These are phyloP conservation scores for Drosophila diplacantha DNA, from an alignment of 2,888 invertebrate species.

Conservation along the genomic window DNA sequence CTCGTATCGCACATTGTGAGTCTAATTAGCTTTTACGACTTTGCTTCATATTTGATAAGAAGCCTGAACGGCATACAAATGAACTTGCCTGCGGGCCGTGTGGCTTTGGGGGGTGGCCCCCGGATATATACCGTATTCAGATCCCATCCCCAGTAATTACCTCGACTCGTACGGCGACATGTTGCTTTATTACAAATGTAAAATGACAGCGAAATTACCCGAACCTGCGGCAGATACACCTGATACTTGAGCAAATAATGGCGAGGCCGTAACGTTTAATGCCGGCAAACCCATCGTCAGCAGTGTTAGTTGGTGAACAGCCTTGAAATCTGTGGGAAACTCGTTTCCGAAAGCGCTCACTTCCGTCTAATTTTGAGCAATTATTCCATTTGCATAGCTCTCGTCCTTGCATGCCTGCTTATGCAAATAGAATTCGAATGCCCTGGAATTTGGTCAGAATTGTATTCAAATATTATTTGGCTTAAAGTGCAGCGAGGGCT, in stretches of 20 bases:
- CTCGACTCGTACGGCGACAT: constrained; percentile 51
- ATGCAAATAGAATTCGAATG: constrained; percentile 50
- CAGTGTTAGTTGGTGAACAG: constrained; percentile 49
- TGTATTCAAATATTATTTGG: constrained; percentile 58
- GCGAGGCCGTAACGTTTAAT: constrained; percentile 59
- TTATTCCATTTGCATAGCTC: constrained; percentile 51
- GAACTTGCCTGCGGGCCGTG: constrained; percentile 45
- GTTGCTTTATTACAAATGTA: constrained; percentile 73
- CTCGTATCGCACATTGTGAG: constrained; percentile 50
- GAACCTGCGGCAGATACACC: constrained; percentile 41
- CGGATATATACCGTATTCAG: background rate
- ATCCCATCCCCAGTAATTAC: constrained; percentile 57
- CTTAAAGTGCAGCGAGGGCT: constrained; percentile 25
- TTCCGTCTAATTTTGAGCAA: constrained; percentile 53
- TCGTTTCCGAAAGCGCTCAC: constrained; percentile 23
- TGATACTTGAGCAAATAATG: constrained; percentile 60
- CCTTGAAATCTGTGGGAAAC: constrained; percentile 37
- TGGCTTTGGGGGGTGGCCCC: constrained; percentile 12
- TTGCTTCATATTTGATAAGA: constrained; percentile 74
- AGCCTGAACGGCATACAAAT: constrained; percentile 67
- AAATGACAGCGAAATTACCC: constrained; percentile 71
- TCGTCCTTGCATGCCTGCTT: constrained; percentile 19
- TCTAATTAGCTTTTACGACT: constrained; percentile 74
- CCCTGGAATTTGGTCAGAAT: constrained; percentile 39
- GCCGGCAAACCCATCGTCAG: constrained; percentile 60